phyloP scores from a whole-genome alignment of 1,140 invertebrate species.

The Gonioctena quinquepunctata region DNA sequence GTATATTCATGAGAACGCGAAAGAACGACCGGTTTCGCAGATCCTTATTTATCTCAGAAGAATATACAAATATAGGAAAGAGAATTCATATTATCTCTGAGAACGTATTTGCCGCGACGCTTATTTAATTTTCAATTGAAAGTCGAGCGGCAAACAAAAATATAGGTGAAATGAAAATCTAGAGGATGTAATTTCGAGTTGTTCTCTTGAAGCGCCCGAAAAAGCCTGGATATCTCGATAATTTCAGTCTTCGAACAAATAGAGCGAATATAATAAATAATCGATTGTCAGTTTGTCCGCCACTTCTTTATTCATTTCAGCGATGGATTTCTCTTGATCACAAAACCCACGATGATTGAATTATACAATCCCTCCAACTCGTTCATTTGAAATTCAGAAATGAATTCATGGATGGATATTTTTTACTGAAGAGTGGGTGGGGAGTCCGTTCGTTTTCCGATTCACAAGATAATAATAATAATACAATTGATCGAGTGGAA shows the following conservation, averaged over 20 bases:
- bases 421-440: too few relatives aligned
- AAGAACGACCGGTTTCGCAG: too few relatives aligned
- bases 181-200: constrained; percentile 7
- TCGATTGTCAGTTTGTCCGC: not conserved
- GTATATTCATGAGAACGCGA: too few relatives aligned
- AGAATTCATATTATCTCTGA: not conserved
- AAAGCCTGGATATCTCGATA: not conserved
- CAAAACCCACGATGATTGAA: constrained; percentile 2
- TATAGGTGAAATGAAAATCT: constrained; percentile 7
- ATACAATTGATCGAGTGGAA: too few relatives aligned
- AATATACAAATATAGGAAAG: not conserved
- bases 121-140: not conserved
- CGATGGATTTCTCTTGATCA: constrained; percentile 2
- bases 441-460: too few relatives aligned
- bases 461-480: too few relatives aligned
- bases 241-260: constrained; percentile 12
- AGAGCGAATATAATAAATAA: constrained; percentile 8
- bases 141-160: constrained; percentile 6
- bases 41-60: not conserved
- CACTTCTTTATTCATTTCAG: not conserved
- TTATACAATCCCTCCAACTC: too few relatives aligned
- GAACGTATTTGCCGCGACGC: not conserved
- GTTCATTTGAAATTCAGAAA: too few relatives aligned
- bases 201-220: constrained; percentile 10
- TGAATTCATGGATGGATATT: too few relatives aligned